Conservation (phyloP, 35 echinoderm and acorn worm genomes). For the Apostichopus parvimensis region DNA sequence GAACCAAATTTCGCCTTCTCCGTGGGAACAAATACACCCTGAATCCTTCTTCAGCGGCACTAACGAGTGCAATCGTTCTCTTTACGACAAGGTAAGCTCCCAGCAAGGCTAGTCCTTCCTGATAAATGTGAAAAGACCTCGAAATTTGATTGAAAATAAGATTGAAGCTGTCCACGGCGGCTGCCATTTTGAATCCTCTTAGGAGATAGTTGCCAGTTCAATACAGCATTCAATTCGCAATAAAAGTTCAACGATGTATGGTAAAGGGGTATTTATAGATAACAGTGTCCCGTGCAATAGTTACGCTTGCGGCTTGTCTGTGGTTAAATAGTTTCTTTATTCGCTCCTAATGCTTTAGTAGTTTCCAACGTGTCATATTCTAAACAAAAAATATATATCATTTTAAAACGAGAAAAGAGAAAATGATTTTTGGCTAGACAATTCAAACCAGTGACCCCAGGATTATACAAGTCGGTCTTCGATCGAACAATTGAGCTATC, state of each 20-base stretch:
- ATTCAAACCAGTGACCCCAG: too few relatives aligned
- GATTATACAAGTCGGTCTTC: too few relatives aligned
- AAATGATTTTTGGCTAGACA: too few relatives aligned
- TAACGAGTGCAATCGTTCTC: constrained; percentile 40
- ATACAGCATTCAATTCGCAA: not conserved
- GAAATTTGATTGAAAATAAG: constrained; percentile 64
- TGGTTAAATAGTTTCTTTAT: too few relatives aligned
- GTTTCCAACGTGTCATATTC: too few relatives aligned
- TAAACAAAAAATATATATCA: too few relatives aligned
- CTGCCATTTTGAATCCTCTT: constrained; percentile 62
- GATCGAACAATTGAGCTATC: too few relatives aligned
- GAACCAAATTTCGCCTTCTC: constrained; percentile 54
- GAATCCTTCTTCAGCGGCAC: constrained; percentile 49
- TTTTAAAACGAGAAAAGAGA: too few relatives aligned
- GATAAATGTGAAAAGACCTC: constrained; percentile 59
- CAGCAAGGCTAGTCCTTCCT: constrained; percentile 60
- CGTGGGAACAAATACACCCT: constrained; percentile 59
- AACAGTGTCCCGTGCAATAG: too few relatives aligned
- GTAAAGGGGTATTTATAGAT: too few relatives aligned
- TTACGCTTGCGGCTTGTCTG: too few relatives aligned
- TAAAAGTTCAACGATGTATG: not conserved
- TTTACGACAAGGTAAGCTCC: constrained; percentile 77
- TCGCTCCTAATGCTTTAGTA: too few relatives aligned
- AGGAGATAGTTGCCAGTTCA: not conserved
- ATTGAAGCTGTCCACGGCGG: constrained; percentile 64